Evolutionary conservation across 2,888 invertebrate genomes (phyloP).

Genomic region (Pyrrhosoma nymphula): DNA sequence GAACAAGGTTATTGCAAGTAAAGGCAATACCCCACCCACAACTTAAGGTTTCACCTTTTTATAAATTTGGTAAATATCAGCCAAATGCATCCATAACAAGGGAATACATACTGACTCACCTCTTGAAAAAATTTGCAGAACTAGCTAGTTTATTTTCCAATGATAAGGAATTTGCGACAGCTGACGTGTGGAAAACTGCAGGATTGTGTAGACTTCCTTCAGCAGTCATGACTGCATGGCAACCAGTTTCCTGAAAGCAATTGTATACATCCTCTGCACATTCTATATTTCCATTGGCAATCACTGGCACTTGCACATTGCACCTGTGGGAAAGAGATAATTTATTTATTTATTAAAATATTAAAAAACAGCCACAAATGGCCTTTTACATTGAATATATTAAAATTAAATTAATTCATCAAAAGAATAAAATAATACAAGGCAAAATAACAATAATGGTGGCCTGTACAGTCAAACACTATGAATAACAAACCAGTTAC

Average conservation of each 20-base stretch:
- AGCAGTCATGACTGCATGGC: constrained; percentile 92
- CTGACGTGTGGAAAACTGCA: constrained; percentile 84
- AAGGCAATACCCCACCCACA: too few species aligned
- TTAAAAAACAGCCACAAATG: too few species aligned
- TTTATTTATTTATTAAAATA: background rate
- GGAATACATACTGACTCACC: background rate
- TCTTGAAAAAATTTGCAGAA: background rate
- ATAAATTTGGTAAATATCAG: too few species aligned
- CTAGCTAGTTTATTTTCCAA: background rate
- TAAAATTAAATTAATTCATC: too few species aligned
- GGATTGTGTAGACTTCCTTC: constrained; percentile 99
- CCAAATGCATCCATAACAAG: too few species aligned
- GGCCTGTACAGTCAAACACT: too few species aligned
- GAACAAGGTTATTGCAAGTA: too few species aligned
- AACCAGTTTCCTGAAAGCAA: constrained; percentile 92
- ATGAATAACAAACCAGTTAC: constrained; percentile 29
- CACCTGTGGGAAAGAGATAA: constrained; percentile 80
- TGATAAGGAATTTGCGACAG: background rate
- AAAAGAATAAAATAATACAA: constrained; percentile 73
- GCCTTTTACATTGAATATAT: too few species aligned
- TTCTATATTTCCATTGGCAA: constrained; percentile 99
- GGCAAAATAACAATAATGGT: constrained; percentile 25
- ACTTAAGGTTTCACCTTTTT: too few species aligned
- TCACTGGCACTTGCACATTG: constrained; percentile 93
- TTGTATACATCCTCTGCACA: constrained; percentile 90